phyloP scores from a whole-genome alignment of 2,888 invertebrate genomes.

The Andrena dorsata region DNA sequence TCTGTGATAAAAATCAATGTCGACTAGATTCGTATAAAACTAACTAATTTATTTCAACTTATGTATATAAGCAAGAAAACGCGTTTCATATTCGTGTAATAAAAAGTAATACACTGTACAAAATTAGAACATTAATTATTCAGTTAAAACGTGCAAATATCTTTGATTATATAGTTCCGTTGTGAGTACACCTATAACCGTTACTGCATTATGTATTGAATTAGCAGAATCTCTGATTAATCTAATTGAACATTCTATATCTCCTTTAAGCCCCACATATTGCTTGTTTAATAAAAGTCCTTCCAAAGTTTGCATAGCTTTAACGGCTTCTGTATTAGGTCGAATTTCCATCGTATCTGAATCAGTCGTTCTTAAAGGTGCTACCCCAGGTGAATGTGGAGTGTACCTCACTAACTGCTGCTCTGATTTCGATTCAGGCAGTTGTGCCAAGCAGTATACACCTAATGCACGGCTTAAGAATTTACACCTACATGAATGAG shows the following conservation, averaged over 20 bases:
- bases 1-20: constrained; percentile 19
- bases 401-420: constrained; percentile 82
- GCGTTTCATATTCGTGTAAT: constrained; percentile 1
- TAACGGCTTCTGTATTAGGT: constrained; percentile 84
- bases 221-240: constrained; percentile 86
- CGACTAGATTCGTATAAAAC: constrained; percentile 33
- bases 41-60: constrained; percentile 17
- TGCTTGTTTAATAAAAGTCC: constrained; percentile 83
- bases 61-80: constrained; percentile 23
- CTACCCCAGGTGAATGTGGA: constrained; percentile 82
- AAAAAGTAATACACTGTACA: constrained; percentile 22
- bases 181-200: constrained; percentile 85
- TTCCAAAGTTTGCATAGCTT: constrained; percentile 84
- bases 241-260: constrained; percentile 84
- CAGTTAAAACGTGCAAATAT: constrained; percentile 78
- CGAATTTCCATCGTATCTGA: constrained; percentile 80
- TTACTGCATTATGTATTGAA: constrained; percentile 86
- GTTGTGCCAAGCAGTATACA: constrained; percentile 86
- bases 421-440: constrained; percentile 86
- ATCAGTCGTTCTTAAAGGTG: constrained; percentile 77
- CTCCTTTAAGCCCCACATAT: constrained; percentile 83
- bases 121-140: constrained; percentile 31
- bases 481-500: constrained; percentile 80
- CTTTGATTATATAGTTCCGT: constrained; percentile 85
- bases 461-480: constrained; percentile 86